A percentile compares a stretch with the other conserved stretches of the same genome.
Evolutionary conservation across 1,140 invertebrate species (phyloP).

Genomic region (Aphaenogaster floridana): DNA sequence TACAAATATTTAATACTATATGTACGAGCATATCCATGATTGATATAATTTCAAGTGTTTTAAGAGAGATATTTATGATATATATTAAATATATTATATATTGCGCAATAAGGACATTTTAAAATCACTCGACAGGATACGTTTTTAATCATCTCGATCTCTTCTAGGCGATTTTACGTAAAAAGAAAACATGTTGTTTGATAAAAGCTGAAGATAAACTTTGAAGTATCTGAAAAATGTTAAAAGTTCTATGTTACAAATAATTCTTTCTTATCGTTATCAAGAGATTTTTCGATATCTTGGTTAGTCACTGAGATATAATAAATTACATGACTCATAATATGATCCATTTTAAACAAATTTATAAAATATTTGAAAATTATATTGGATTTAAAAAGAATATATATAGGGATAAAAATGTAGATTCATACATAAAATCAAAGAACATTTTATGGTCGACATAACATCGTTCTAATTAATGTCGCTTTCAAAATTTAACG

Average conservation of each 20-base stretch:
- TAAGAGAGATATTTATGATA: not conserved
- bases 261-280: slow-evolving; percentile 14
- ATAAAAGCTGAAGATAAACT: not conserved
- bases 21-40: too few relatives aligned
- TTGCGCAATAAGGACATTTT: not conserved
- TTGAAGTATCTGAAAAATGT: not conserved
- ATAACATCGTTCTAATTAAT: not conserved
- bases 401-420: not conserved
- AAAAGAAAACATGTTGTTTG: not conserved
- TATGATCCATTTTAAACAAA: not conserved
- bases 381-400: not conserved
- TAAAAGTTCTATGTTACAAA: not conserved
- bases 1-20: not conserved
- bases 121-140: not conserved
- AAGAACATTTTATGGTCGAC: too few relatives aligned
- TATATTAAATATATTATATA: not conserved
- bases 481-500: not conserved
- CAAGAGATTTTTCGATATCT: not conserved
- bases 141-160: not conserved
- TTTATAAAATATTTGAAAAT: not conserved
- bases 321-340: not conserved
- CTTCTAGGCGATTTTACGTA: not conserved
- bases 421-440: not conserved
- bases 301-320: slow-evolving; percentile 11
- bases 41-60: too few relatives aligned